Base-by-base conservation (phyloP, 2,113 vertebrate genomes). In the Promerops cafer region DNA sequence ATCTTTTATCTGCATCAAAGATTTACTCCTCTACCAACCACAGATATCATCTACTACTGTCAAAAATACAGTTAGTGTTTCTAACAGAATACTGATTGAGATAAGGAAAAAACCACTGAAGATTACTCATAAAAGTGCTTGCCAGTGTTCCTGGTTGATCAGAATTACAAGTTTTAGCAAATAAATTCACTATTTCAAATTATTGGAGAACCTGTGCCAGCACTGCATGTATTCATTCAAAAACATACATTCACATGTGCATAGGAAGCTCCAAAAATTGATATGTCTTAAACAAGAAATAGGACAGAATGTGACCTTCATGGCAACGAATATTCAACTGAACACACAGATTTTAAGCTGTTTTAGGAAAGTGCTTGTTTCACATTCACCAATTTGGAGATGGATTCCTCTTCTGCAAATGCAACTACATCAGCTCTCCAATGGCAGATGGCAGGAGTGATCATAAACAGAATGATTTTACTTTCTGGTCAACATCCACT, bases 141-240 rank as follows among this genome's bases (percentile, higher is more conserved):
- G 7, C 8, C 42, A 47, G 10, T 37, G 37, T 56, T 74, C 26
- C 31, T 72, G 0, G 1, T 49, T 61, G 6, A 18, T 52, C 57
- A 76, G 21, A 71, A 87, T 72, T 68, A 12, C 13, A 81, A 42
- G 3, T 75, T 82, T 90, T n/a, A 66, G 7, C 20, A 78, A 87
- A 87, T n/a, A 50, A 77, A 60, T 27, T 61, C 9, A 35, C 13
- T 68, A 6, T 52, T 89, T 72, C 39, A 83, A 87, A 83, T n/a
- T 78, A 31, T 2, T 68, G 24, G 24, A 85, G 16, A 75, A 56
- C 6, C 22, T 59, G 9, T 42, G 40, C 22, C 27, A 76, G 24
- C 3, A 47, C 8, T 33, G 33, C 26, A 45, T 7, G 3, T 0
- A 2, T 37, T 84, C 30, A 35, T 44, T 49, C 19, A 70, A 39